Conservation (phyloP, 2,113 vertebrate genomes). For the Caloenas nicobarica region DNA sequence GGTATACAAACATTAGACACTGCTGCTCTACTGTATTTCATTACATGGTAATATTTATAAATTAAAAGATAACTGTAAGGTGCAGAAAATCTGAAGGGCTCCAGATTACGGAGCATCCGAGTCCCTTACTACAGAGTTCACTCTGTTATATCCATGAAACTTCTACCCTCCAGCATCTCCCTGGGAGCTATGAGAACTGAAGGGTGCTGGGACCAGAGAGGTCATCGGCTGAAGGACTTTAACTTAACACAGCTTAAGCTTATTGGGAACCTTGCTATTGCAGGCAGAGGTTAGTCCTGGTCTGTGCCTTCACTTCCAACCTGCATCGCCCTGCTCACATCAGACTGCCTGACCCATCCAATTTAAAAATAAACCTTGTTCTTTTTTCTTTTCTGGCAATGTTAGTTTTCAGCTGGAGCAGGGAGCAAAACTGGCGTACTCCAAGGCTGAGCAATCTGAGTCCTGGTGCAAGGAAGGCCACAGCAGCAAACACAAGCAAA, state of each 20-base stretch:
- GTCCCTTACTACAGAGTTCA: background rate
- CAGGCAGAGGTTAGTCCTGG: background rate
- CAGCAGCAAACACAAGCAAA: background rate
- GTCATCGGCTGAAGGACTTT: background rate
- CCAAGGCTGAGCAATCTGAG: background rate
- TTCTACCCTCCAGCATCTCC: background rate
- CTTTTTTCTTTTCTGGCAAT: background rate
- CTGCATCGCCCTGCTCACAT: background rate
- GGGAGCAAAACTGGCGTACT: background rate
- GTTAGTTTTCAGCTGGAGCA: background rate
- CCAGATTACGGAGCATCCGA: background rate
- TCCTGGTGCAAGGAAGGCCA: background rate
- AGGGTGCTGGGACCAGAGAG: background rate
- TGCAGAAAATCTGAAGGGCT: background rate
- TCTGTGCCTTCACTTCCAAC: background rate
- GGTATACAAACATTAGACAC: background rate
- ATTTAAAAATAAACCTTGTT: background rate
- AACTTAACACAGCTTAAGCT: background rate
- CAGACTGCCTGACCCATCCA: background rate
- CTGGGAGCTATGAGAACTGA: background rate
- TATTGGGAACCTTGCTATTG: background rate
- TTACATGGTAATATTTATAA: background rate
- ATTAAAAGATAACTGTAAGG: background rate
- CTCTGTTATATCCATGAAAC: background rate
- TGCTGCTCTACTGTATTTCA: background rate